Evolutionary conservation across 2,888 invertebrate genomes (phyloP), one percentile per base, ranked within the genome.

Genomic region (Synanthedon vespiformis): DNA sequence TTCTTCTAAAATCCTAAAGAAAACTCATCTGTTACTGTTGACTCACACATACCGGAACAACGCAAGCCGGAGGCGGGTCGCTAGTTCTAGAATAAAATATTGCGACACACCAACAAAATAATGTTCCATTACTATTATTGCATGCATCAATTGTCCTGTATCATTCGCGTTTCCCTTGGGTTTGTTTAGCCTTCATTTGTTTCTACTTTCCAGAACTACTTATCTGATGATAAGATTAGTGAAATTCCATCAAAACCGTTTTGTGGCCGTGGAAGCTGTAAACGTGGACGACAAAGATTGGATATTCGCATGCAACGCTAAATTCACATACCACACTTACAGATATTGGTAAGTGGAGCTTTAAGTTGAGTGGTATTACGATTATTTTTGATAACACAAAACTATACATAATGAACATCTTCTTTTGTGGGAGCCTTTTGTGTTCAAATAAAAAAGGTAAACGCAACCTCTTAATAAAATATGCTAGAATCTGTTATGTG

Each of bases 241-340:
- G 0, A 78, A 77, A 40, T 86, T 86, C 57, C 85, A 89, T 0
- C 88, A 88, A 56, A 88, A 90, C 63, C 84, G 90, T 69, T 89
- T 87, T 57, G 83, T 92, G 5, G 91, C 92, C 0, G 86, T 95
- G 2, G 90, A 94, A 63, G 89, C 91, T 0, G 72, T 91, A 1
- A 93, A 94, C 72, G 81, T 93, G 12, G 90, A 91, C 50, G 88
- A 89, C 22, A 89, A 88, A 49, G 92, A 94, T 57, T 96, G 95
- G 95, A 75, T 95, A 14, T 94, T 91, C 68, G 93, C 91, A 13
- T 95, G 95, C 67, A 88, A 89, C 53, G 92, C 93, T 1, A 86
- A 89, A 56, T 77, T 80, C 40, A 78, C 90, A 1, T 76, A 85
- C 62, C 80, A 80, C 18, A 71, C 82, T 11, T 83, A 89, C 57